phyloP scores from a whole-genome alignment of 1,140 invertebrate species.

The Meloidogyne hapla region DNA sequence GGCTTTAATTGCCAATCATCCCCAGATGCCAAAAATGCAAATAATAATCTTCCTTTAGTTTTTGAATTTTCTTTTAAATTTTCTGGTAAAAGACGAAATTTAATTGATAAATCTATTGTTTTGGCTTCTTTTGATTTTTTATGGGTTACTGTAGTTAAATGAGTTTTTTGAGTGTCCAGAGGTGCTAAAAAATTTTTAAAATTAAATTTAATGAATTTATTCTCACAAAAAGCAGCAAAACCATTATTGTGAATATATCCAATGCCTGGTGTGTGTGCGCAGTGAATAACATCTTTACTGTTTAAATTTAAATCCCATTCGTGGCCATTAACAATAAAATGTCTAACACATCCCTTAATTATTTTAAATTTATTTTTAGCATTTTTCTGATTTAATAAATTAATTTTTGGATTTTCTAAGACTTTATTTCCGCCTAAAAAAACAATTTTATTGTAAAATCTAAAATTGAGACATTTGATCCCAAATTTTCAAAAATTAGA shows the following conservation, averaged over 20 bases:
- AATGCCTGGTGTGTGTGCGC: slow-evolving; percentile 30
- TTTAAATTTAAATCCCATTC: slow-evolving; percentile 36
- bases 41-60: neutral
- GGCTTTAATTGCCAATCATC: neutral
- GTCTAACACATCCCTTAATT: slow-evolving; percentile 50
- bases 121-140: neutral
- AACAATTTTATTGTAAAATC: too few species aligned
- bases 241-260: slow-evolving; percentile 53
- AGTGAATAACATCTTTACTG: slow-evolving; percentile 51
- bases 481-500: too few species aligned
- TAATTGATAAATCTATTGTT: slow-evolving; percentile 34
- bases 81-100: slow-evolving; percentile 31
- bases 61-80: neutral
- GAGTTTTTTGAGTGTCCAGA: neutral
- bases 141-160: neutral
- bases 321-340: slow-evolving; percentile 51
- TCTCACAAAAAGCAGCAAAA: slow-evolving; percentile 38
- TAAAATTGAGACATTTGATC: too few species aligned
- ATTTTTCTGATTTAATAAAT: neutral
- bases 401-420: neutral
- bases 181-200: slow-evolving; percentile 28
- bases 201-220: neutral
- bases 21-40: neutral
- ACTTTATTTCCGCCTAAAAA: too few species aligned
- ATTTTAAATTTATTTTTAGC: neutral